phyloP scores from a whole-genome alignment of 1,140 invertebrate species.

The Papilio polytes region DNA sequence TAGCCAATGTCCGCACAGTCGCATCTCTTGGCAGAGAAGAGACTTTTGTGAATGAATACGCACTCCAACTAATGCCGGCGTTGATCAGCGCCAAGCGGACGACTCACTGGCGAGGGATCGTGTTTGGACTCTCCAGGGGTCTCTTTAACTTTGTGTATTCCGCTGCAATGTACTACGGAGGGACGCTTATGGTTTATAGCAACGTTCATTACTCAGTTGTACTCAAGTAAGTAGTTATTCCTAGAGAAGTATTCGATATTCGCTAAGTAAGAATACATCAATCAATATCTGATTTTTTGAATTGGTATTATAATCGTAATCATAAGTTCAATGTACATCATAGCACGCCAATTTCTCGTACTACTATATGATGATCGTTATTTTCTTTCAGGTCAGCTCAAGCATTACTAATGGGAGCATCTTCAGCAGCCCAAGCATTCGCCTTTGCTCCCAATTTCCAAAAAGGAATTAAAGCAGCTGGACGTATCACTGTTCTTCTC shows the following conservation, averaged over 20 bases:
- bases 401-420: slow-evolving; percentile 90
- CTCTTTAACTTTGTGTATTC: slow-evolving; percentile 53
- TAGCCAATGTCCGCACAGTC: slow-evolving; percentile 52
- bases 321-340: not conserved
- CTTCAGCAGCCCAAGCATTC: slow-evolving; percentile 89
- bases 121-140: slow-evolving; percentile 48
- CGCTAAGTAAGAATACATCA: no score
- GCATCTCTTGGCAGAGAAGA: slow-evolving; percentile 49
- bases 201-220: slow-evolving; percentile 44
- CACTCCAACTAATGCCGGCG: slow-evolving; percentile 43
- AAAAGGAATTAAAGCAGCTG: slow-evolving; percentile 86
- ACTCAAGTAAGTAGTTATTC: slow-evolving; percentile 44
- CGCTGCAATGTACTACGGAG: slow-evolving; percentile 49
- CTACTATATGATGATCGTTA: not conserved
- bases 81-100: slow-evolving; percentile 41
- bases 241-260: not conserved
- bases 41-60: slow-evolving; percentile 48
- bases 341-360: not conserved
- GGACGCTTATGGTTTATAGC: slow-evolving; percentile 48
- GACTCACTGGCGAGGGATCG: slow-evolving; percentile 48
- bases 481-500: slow-evolving; percentile 84
- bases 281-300: no score
- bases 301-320: no score
- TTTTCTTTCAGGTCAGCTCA: slow-evolving; percentile 86
- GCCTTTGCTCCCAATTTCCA: slow-evolving; percentile 90